These are phyloP conservation scores for Luscinia luscinia DNA, from an alignment of 2,797 vertebrate genomes.

Conservation along the genomic window DNA sequence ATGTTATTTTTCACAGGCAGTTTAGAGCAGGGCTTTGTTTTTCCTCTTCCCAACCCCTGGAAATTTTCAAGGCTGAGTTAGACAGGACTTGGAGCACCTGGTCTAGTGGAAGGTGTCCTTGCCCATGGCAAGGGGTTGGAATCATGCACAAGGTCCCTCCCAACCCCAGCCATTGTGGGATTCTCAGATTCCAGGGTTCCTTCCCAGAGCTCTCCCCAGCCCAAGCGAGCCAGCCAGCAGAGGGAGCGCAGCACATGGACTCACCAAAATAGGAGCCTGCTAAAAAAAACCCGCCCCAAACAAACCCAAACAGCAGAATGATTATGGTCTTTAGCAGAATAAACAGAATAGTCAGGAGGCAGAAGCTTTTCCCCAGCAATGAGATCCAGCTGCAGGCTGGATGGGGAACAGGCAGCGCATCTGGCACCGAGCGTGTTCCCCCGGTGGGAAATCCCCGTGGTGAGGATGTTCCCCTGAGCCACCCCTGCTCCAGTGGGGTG, in stretches of 20 bases:
- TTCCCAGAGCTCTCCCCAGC: not conserved
- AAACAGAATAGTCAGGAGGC: constrained; percentile 1
- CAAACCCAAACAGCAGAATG: constrained; percentile 33
- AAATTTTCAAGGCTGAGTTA: not conserved
- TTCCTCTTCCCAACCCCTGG: not conserved
- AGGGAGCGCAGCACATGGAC: constrained; percentile 5
- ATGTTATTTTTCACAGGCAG: not conserved
- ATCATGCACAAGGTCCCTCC: not conserved
- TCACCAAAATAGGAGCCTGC: not conserved
- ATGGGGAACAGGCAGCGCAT: not conserved
- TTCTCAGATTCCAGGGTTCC: not conserved
- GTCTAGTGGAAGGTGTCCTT: not conserved
- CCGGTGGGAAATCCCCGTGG: fast-evolving
- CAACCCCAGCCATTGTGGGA: not conserved
- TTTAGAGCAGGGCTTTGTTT: not conserved
- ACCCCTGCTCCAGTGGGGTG: not conserved
- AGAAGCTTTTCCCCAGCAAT: not conserved
- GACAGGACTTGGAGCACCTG: not conserved
- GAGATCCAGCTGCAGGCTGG: constrained; percentile 39
- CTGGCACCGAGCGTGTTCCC: not conserved
- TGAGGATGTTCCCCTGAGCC: fast-evolving
- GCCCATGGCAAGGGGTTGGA: not conserved
- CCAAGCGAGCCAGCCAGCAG: constrained; percentile 16
- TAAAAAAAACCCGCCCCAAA: not conserved
- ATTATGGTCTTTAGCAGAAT: constrained; percentile 21